These are phyloP conservation scores for Champsocephalus gunnari DNA, from an alignment of 2,797 vertebrate genomes.

Conservation along the genomic window DNA sequence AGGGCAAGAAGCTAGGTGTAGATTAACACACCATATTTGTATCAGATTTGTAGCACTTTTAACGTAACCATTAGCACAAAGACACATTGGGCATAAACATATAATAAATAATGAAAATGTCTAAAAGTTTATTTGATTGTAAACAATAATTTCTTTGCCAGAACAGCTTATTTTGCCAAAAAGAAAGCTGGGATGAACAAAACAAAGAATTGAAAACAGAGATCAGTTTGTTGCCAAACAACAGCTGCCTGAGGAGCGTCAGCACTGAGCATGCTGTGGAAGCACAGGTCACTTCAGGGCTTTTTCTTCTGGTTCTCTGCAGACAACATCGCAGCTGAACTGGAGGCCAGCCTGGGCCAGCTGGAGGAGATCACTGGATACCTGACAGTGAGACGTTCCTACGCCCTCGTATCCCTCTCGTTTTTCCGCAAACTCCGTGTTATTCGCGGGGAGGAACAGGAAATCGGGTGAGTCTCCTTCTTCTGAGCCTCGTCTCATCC, in stretches of 20 bases:
- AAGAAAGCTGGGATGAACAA: too few relatives aligned
- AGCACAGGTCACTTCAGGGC: conserved; percentile 1
- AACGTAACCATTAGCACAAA: neutral
- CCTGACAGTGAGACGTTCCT: conserved; percentile 94
- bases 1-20: neutral
- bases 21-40: too few relatives aligned
- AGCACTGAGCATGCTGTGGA: neutral
- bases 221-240: conserved; percentile 4
- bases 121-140: too few relatives aligned
- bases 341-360: conserved; percentile 96
- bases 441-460: conserved; percentile 92
- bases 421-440: conserved; percentile 95
- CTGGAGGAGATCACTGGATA: conserved; percentile 97
- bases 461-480: conserved; percentile 88
- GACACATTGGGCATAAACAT: neutral
- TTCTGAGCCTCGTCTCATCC: conserved; percentile 34
- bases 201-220: neutral
- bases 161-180: neutral
- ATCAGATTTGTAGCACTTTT: neutral
- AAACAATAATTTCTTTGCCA: neutral
- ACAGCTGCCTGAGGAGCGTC: conserved; percentile 13
- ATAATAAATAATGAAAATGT: too few relatives aligned
- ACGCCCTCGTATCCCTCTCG: conserved; percentile 95
- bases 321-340: conserved; percentile 97
- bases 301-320: conserved; percentile 29